Conservation (phyloP, 2,888 invertebrate species). For the Operophtera brumata region DNA sequence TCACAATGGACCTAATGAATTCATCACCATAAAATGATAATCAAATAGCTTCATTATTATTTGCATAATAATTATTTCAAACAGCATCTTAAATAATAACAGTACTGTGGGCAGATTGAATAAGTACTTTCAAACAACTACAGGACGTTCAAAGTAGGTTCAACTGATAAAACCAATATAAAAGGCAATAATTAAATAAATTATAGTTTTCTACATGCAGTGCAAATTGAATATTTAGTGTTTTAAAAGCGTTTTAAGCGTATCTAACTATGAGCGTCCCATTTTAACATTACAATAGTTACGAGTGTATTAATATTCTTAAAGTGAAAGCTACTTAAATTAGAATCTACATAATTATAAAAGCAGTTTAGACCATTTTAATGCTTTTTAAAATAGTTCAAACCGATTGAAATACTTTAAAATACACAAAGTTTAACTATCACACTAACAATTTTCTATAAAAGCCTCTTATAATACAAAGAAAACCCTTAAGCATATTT, state of each 20-base stretch:
- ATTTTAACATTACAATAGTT: background rate
- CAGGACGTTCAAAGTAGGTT: background rate
- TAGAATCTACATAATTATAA: too few species aligned
- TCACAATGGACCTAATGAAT: background rate
- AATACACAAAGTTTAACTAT: too few species aligned
- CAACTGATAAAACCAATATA: background rate
- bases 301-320: too few species aligned
- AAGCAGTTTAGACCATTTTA: too few species aligned
- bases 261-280: background rate
- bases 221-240: conserved; percentile 11
- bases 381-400: too few species aligned
- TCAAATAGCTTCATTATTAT: background rate
- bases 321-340: too few species aligned
- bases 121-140: background rate
- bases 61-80: conserved; percentile 20
- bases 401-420: too few species aligned
- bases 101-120: background rate
- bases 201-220: conserved; percentile 7
- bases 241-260: conserved; percentile 2
- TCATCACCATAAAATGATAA: background rate
- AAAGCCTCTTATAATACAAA: too few species aligned
- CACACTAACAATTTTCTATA: too few species aligned
- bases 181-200: too few species aligned
- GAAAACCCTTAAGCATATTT: background rate
- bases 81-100: background rate